These are phyloP conservation scores for Orthonychiurus folsomi DNA, from an alignment of 2,888 invertebrate genomes.

Conservation along the genomic window DNA sequence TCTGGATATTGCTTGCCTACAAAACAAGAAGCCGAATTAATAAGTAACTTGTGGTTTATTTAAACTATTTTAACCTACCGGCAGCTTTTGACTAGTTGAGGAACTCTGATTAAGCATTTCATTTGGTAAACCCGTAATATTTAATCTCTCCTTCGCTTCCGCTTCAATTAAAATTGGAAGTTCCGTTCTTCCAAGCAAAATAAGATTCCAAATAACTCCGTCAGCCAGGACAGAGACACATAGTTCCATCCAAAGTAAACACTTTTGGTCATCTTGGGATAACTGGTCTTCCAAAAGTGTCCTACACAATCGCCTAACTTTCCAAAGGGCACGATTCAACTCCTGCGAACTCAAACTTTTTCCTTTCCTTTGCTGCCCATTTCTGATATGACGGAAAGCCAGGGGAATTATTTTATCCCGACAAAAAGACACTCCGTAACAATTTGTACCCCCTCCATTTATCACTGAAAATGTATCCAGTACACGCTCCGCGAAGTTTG, in stretches of 20 bases:
- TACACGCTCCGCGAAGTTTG: constrained; percentile 23
- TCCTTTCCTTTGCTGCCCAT: not conserved
- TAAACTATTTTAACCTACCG: not conserved
- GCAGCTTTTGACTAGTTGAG: not conserved
- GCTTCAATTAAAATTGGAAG: constrained; percentile 23
- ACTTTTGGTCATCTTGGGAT: constrained; percentile 29
- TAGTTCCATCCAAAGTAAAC: constrained; percentile 36
- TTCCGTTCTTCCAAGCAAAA: constrained; percentile 29
- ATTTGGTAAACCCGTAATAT: not conserved
- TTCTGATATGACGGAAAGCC: constrained; percentile 12
- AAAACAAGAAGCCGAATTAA: not conserved
- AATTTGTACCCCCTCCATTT: not conserved
- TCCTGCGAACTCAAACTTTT: not conserved
- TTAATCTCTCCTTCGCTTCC: not conserved
- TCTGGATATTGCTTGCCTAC: not conserved
- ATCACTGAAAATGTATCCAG: constrained; percentile 9
- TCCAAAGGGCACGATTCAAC: constrained; percentile 6
- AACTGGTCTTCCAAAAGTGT: constrained; percentile 23
- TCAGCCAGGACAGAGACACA: constrained; percentile 35
- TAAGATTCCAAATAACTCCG: constrained; percentile 38
- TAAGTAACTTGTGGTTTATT: not conserved
- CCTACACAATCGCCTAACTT: constrained; percentile 26
- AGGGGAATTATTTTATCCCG: constrained; percentile 18
- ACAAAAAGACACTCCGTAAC: not conserved
- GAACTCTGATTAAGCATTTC: not conserved